Percentiles rank a stretch among this genome's conserved stretches.
Conservation (phyloP, 53 echinoderm and acorn worm species). For the Arbacia lixula region DNA sequence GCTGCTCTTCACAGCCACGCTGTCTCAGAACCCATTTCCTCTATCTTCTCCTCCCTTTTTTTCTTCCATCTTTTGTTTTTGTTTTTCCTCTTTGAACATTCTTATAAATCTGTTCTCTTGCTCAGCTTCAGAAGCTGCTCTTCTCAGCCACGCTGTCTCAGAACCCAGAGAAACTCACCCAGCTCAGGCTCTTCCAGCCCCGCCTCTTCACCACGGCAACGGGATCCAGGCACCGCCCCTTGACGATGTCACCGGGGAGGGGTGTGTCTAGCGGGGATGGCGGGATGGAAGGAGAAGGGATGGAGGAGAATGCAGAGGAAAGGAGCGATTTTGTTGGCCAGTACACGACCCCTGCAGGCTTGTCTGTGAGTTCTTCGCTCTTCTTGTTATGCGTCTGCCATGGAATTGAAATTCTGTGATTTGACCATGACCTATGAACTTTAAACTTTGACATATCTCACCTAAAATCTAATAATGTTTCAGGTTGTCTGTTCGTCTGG, state of each 20-base stretch:
- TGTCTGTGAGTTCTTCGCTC: conserved; percentile 60
- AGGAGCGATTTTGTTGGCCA: conserved; percentile 76
- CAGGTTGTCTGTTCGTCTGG: too few species aligned
- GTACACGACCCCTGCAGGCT: conserved; percentile 84
- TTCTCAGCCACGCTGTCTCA: conserved; percentile 98
- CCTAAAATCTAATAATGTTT: too few species aligned
- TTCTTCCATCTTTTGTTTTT: background rate
- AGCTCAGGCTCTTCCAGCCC: conserved; percentile 90
- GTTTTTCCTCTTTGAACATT: background rate
- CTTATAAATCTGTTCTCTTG: background rate
- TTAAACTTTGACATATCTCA: too few species aligned
- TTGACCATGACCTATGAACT: too few species aligned
- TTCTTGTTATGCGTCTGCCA: too few species aligned
- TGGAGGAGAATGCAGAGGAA: conserved; percentile 42
- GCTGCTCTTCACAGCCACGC: conserved; percentile 92
- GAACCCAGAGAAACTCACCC: conserved; percentile 95
- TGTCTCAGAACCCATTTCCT: conserved; percentile 99
- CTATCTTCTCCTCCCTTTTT: too few species aligned
- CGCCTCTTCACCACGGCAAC: conserved; percentile 82
- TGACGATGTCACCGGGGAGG: background rate
- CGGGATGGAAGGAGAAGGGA: conserved; percentile 6
- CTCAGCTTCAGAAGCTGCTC: conserved; percentile 91
- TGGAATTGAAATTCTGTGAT: too few species aligned
- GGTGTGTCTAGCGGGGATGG: background rate
- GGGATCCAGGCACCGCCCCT: conserved; percentile 3